Conservation (phyloP, 2,113 vertebrate genomes). For the Calyptomena viridis region DNA sequence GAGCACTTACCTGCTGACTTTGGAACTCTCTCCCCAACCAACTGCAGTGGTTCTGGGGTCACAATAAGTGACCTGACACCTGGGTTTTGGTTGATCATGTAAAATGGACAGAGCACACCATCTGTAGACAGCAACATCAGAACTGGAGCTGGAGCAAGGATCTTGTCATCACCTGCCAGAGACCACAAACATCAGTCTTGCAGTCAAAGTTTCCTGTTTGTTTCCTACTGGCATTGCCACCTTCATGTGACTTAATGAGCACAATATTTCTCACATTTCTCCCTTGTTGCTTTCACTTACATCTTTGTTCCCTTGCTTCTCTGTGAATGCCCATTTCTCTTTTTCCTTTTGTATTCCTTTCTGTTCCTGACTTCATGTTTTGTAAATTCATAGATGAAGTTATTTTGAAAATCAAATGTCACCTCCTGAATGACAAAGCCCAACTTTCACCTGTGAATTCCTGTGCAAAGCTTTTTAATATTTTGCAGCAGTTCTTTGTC, state of each 20-base stretch:
- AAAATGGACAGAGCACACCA: conserved; percentile 91
- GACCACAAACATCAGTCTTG: background rate
- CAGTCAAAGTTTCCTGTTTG: background rate
- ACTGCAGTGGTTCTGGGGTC: conserved; percentile 48
- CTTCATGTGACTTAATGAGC: background rate
- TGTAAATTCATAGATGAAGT: background rate
- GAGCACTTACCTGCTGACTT: conserved; percentile 74
- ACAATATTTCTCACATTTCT: background rate
- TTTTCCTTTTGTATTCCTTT: background rate
- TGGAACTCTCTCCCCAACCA: conserved; percentile 83
- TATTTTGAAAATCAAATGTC: background rate
- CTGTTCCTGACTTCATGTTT: background rate
- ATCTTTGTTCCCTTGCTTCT: background rate
- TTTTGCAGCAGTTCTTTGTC: background rate
- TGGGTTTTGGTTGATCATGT: conserved; percentile 89
- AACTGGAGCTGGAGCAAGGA: conserved; percentile 82
- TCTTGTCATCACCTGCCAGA: conserved; percentile 86
- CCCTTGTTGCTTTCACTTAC: background rate
- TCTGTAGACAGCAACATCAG: conserved; percentile 93
- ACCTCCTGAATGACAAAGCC: background rate
- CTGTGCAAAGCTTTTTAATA: background rate
- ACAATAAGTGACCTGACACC: conserved; percentile 78
- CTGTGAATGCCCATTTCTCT: background rate
- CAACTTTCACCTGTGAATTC: background rate
- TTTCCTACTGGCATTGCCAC: background rate